Base-by-base conservation (phyloP, 2,113 vertebrate species). In the Tyrannus savana region DNA sequence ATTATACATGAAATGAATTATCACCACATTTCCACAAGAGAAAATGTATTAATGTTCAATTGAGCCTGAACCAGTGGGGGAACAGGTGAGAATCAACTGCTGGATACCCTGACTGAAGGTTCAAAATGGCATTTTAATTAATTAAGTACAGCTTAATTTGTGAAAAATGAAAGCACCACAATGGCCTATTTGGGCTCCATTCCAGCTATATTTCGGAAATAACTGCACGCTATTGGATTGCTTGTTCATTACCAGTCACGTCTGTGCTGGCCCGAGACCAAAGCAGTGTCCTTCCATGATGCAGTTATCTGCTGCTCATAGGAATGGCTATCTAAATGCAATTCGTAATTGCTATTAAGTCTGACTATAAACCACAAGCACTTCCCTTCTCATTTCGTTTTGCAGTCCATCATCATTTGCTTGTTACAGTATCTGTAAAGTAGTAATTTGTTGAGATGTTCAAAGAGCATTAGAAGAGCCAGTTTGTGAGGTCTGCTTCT, bases 1-100 rank as follows among this genome's bases (percentile, higher is more conserved):
- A 71, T 96, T 97, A 96, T 47, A 97, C 91, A 88, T 78, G 35
- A 96, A 97, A 96, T 97, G 41, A 97, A 96, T 97, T 97, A 97
- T 87, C 64, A 87, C 69, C 77, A 95, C 72, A 90, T 97, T 96
- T 97, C 74, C 66, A 96, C 18, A 17, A 47, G 42, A 94, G 92
- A 96, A 97, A 95, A 96, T 46, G 84, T 94, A 93, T 97, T 95
- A 89, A 93, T 96, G 95, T 92, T 98, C 97, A 97, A 95, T 74
- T 96, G 91, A 97, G 95, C 93, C 92, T 95, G 90, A 97, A 96
- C 76, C 52, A 37, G 83, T 94, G 77, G 90, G 81, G 64, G 93
- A 98, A 92, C 83, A 97, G 96, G 97, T 97, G 96, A 97, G 90
- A 97, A 97, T 97, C 96, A 97, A 97, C 87, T 96, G 87, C 80